Evolutionary conservation across 37 sponge, comb jelly and placozoan species (phyloP), one percentile per base, ranked within the genome.

Genomic region (Chondrosia reniformis): DNA sequence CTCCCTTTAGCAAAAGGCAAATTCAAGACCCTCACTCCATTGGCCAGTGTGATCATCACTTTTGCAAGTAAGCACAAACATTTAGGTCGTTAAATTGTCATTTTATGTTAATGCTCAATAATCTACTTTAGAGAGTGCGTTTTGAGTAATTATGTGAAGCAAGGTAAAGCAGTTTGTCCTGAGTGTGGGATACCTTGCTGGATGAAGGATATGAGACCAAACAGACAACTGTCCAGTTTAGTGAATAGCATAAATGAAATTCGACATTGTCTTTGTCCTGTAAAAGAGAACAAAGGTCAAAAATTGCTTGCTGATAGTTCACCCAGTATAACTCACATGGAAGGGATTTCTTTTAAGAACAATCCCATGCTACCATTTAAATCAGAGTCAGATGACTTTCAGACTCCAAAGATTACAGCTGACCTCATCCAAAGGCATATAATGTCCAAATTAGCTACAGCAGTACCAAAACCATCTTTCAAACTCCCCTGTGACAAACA

Each of bases 161-260:
- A n/a, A n/a, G n/a, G n/a, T n/a, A n/a, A n/a, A n/a, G n/a, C n/a
- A n/a, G n/a, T n/a, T 21, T 85, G 85, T 71, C 85, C 85, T 52
- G 41, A 42, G 43, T 85, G 85, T 73, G 66, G 75, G n/a, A 42
- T 79, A 33, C 85, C 85, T 44, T 69, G 62, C 0, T 85, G 85
- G 85, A 72, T 34, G 39, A 79, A 57, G 42, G 85, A 85, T 7
- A 31, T 84, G 27, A 77, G 44, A 46, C 25, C 78, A 13, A 77
- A 84, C 77, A 56, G 61, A 31, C 84, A 84, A 42, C 40, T 84
- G 4, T 32, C 56, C 32, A 77, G 63, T 32, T 13, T 84, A 28
- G 27, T 84, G 22, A 28, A 49, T 34, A 31, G 64, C 30, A 15
- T 49, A 34, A 44, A 13, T 4, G 43, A 69, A 13, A 31, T 69